Evolutionary conservation across 2,113 vertebrate genomes (phyloP).

Genomic region (Fregetta grallaria): DNA sequence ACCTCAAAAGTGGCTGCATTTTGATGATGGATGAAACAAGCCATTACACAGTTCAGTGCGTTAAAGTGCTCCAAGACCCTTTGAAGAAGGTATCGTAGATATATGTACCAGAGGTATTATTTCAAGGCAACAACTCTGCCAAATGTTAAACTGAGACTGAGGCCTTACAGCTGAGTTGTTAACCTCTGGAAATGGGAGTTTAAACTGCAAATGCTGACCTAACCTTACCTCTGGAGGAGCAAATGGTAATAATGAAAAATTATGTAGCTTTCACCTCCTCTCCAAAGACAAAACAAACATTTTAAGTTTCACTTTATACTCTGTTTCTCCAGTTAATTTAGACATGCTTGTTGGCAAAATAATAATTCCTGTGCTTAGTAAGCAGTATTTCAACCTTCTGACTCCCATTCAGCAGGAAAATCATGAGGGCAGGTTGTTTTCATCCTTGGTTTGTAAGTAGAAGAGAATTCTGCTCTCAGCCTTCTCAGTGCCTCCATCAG

Average conservation of each 20-base stretch:
- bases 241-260: conserved; percentile 33
- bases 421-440: background rate
- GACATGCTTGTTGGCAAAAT: background rate
- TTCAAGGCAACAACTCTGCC: conserved; percentile 21
- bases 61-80: background rate
- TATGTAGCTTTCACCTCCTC: background rate
- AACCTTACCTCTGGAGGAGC: conserved; percentile 1
- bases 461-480: background rate
- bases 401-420: background rate
- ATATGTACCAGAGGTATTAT: background rate
- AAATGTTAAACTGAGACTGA: conserved; percentile 50
- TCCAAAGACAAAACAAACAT: conserved; percentile 11
- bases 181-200: conserved; percentile 44
- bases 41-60: background rate
- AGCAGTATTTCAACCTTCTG: background rate
- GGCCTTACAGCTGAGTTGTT: conserved; percentile 38
- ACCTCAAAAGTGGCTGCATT: background rate
- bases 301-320: background rate
- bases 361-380: background rate
- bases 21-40: background rate
- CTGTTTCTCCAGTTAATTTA: background rate
- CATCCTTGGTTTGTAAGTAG: background rate
- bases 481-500: background rate
- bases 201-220: conserved; percentile 10
- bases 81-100: background rate